A percentile compares a stretch with the other conserved stretches of the same genome.
Conservation (phyloP, 23 tunicate species). For the Diplosoma virens region DNA sequence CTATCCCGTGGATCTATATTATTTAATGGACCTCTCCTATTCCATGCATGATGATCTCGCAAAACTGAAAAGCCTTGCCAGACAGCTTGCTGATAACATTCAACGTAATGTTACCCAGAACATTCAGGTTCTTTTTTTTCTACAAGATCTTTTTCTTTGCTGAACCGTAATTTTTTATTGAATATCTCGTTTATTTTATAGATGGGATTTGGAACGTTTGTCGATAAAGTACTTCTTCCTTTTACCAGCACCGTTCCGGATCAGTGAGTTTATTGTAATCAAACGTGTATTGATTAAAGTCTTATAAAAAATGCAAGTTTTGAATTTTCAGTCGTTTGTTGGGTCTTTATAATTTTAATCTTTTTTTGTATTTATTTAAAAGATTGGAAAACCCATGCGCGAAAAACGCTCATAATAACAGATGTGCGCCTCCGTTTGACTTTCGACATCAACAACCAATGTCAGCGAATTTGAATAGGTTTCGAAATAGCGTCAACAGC, state of each 20-base stretch:
- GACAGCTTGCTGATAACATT: constrained; percentile 48
- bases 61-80: constrained; percentile 43
- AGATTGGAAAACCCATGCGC: constrained; percentile 76
- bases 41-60: constrained; percentile 86
- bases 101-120: constrained; percentile 56
- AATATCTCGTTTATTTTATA: constrained; percentile 6
- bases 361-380: too few species aligned
- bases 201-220: constrained; percentile 76
- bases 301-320: too few species aligned
- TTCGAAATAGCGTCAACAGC: constrained; percentile 43
- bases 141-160: too few species aligned
- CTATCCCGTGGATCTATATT: constrained; percentile 88
- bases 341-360: too few species aligned
- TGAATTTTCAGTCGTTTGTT: too few species aligned
- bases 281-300: not conserved
- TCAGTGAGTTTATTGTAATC: too few species aligned
- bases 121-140: constrained; percentile 60
- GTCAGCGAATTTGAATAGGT: constrained; percentile 34
- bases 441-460: constrained; percentile 71
- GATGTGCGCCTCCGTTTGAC: constrained; percentile 79
- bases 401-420: constrained; percentile 22
- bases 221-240: constrained; percentile 73
- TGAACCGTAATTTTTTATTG: too few species aligned
- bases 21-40: constrained; percentile 82
- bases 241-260: constrained; percentile 66